Conservation (phyloP, 2,888 invertebrate genomes). For the Diarsia rubi region DNA sequence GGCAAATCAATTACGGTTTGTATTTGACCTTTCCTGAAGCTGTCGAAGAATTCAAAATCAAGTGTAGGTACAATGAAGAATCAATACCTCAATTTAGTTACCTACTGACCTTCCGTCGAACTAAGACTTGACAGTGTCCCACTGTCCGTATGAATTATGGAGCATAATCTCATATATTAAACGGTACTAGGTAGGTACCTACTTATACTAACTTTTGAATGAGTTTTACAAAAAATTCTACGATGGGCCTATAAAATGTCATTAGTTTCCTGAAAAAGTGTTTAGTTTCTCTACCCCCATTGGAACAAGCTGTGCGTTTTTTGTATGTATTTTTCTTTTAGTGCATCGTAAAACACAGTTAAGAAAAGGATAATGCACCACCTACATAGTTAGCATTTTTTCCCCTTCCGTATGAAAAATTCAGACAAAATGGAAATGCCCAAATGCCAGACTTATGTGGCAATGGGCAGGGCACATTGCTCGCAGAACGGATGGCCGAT, state of each 20-base stretch:
- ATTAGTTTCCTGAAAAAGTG: not conserved
- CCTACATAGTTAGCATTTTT: not conserved
- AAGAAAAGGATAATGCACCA: not conserved
- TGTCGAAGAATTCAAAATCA: conserved; percentile 1
- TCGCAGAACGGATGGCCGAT: too few species aligned
- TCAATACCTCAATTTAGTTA: not conserved
- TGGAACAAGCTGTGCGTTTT: not conserved
- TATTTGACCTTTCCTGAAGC: conserved; percentile 15
- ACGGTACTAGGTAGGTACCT: not conserved
- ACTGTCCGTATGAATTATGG: not conserved
- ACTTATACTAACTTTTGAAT: not conserved
- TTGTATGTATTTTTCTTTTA: not conserved
- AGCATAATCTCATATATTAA: not conserved
- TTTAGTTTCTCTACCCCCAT: not conserved
- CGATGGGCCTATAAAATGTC: not conserved
- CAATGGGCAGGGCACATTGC: too few species aligned
- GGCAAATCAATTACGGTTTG: conserved; percentile 12
- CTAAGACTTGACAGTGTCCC: not conserved
- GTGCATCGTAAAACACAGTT: too few species aligned
- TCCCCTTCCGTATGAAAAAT: too few species aligned
- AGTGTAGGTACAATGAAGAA: not conserved
- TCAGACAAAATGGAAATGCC: too few species aligned
- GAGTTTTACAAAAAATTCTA: not conserved
- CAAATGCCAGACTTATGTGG: too few species aligned
- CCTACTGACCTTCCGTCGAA: too few species aligned